Percentiles rank a stretch among this genome's conserved stretches.
Conservation (phyloP, 1,140 invertebrate species). For the Sweltsa coloradensis region DNA sequence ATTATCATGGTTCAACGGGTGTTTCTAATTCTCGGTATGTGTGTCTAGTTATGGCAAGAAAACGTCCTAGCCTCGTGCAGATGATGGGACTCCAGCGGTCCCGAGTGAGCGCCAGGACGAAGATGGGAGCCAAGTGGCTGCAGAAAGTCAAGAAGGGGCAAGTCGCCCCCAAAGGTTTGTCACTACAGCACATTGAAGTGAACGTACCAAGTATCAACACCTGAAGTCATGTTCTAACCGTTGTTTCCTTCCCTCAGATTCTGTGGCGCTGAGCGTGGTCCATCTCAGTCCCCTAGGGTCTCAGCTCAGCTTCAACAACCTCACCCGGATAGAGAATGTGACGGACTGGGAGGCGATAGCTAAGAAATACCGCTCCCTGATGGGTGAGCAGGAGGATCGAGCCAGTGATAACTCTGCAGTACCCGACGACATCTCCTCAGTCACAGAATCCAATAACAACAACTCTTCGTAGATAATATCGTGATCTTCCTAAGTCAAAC, state of each 20-base stretch:
- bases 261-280: constrained; percentile 57
- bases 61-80: constrained; percentile 65
- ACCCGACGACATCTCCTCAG: constrained; percentile 36
- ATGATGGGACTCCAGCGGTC: constrained; percentile 52
- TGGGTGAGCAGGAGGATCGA: constrained; percentile 42
- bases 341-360: constrained; percentile 84
- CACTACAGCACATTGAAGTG: background rate
- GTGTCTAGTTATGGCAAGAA: constrained; percentile 45
- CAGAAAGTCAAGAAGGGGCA: constrained; percentile 72
- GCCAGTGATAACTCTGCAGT: background rate
- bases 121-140: constrained; percentile 73
- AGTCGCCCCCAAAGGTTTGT: constrained; percentile 53
- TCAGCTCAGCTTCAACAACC: constrained; percentile 62
- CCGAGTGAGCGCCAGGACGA: constrained; percentile 62
- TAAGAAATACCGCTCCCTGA: constrained; percentile 73
- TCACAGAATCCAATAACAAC: constrained; percentile 29
- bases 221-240: background rate
- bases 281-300: constrained; percentile 70
- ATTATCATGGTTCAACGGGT: too few species aligned
- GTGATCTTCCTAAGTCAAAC: too few species aligned
- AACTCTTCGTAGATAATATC: too few species aligned
- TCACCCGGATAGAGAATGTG: constrained; percentile 70
- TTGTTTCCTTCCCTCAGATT: constrained; percentile 43
- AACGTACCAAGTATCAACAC: background rate
- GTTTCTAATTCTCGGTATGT: too few species aligned